Conservation (phyloP, 1,140 invertebrate genomes). For the Calephelis nemesis region DNA sequence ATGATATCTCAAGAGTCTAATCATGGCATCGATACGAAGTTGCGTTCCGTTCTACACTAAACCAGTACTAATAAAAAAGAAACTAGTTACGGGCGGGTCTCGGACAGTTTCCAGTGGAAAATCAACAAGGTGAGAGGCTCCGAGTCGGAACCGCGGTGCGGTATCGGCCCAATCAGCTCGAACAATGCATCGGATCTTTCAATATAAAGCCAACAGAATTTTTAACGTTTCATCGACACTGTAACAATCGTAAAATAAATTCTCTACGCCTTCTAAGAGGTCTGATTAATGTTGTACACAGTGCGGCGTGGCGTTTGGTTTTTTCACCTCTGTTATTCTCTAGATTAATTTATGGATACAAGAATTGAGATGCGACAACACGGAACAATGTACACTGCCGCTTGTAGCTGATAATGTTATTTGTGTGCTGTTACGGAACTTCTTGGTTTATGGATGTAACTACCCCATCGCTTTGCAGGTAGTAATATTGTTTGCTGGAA, state of each 20-base stretch:
- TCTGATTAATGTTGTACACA: slow-evolving; percentile 76
- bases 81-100: slow-evolving; percentile 62
- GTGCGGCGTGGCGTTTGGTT: slow-evolving; percentile 64
- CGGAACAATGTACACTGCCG: background rate
- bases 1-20: slow-evolving; percentile 74
- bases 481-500: no score
- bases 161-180: slow-evolving; percentile 66
- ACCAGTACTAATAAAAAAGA: slow-evolving; percentile 76
- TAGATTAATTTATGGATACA: slow-evolving; percentile 12
- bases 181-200: slow-evolving; percentile 76
- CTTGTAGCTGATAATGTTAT: background rate
- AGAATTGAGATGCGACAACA: background rate
- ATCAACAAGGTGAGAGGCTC: slow-evolving; percentile 61
- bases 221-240: slow-evolving; percentile 76
- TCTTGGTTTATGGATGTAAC: no score
- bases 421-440: background rate
- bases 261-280: slow-evolving; percentile 72
- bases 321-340: slow-evolving; percentile 64
- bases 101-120: slow-evolving; percentile 71
- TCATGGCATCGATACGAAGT: slow-evolving; percentile 70
- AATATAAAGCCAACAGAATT: slow-evolving; percentile 75
- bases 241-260: slow-evolving; percentile 79
- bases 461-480: no score
- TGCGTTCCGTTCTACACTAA: slow-evolving; percentile 65
- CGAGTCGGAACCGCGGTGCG: slow-evolving; percentile 58